phyloP scores from a whole-genome alignment of 2,113 vertebrate species.

The Phylloscopus whistleri region DNA sequence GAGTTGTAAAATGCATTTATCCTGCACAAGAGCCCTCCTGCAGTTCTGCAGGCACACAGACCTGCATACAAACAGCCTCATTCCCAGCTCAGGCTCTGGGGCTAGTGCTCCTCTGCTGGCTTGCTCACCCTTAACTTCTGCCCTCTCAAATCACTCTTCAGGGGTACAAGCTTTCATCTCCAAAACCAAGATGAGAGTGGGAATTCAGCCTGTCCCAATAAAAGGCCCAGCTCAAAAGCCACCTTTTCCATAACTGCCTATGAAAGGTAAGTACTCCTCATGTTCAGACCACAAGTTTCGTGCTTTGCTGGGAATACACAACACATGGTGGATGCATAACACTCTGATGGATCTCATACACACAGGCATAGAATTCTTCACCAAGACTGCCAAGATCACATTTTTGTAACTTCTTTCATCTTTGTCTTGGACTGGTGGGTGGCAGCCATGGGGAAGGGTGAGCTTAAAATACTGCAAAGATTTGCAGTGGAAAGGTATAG shows the following conservation, averaged over 20 bases:
- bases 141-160: background rate
- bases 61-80: background rate
- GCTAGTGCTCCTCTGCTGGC: background rate
- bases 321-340: background rate
- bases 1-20: background rate
- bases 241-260: background rate
- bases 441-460: background rate
- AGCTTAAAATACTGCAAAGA: background rate
- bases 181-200: background rate
- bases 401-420: background rate
- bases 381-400: background rate
- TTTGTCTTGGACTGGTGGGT: background rate
- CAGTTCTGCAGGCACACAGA: background rate
- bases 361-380: background rate
- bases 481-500: background rate
- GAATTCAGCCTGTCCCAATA: background rate
- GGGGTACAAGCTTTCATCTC: background rate
- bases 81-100: background rate
- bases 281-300: background rate
- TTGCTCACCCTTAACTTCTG: background rate
- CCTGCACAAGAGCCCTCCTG: background rate
- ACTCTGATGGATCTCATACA: background rate
- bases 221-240: background rate
- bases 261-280: background rate
- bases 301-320: background rate